These are phyloP conservation scores for Linurgus olivaceus DNA, from an alignment of 2,797 vertebrate species.

Conservation along the genomic window DNA sequence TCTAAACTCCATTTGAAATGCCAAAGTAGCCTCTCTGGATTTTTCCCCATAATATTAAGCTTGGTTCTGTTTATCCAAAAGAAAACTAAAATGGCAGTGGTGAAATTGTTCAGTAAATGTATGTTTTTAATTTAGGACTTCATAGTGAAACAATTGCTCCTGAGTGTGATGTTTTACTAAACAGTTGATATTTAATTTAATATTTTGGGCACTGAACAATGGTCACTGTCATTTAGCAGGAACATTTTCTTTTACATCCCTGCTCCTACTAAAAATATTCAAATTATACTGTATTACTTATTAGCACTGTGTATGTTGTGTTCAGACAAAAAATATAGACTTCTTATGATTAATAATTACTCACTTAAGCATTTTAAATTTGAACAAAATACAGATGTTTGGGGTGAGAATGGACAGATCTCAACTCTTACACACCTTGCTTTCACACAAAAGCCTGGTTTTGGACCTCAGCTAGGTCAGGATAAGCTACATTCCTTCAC, in stretches of 20 bases:
- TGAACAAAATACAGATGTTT: neutral
- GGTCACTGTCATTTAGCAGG: neutral
- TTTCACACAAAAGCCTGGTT: neutral
- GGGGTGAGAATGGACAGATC: neutral
- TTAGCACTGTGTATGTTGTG: neutral
- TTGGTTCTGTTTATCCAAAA: neutral
- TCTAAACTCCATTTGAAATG: neutral
- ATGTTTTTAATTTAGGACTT: conserved; percentile 7
- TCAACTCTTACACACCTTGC: neutral
- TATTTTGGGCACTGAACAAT: neutral
- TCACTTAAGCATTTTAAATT: neutral
- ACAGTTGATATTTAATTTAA: neutral
- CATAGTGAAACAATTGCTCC: neutral
- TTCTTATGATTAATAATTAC: neutral
- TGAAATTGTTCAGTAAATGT: neutral
- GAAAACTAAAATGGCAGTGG: conserved; percentile 22
- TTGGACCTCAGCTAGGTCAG: neutral
- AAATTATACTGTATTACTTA: neutral
- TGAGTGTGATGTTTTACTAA: neutral
- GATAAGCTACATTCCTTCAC: neutral
- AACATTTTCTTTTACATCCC: neutral
- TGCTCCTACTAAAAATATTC: neutral
- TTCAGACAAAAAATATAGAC: neutral
- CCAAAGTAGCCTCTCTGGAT: neutral
- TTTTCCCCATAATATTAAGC: neutral